These are phyloP conservation scores for Lepilemur septentrionalis DNA, from an alignment of 2,797 vertebrate species.

Conservation along the genomic window DNA sequence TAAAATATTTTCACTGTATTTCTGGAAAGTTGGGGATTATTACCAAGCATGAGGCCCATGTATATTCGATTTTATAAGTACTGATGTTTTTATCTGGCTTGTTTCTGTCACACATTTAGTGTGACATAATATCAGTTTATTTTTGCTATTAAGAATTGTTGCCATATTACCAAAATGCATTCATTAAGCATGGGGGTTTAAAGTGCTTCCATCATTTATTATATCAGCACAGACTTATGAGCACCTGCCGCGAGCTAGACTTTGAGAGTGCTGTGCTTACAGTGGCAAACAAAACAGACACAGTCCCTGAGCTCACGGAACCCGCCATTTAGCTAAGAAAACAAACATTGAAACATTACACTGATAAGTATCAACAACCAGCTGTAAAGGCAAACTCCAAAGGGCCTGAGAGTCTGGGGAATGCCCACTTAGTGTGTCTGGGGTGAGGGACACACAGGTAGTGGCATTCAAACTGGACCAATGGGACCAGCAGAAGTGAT, in stretches of 20 bases:
- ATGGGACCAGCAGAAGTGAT: not conserved
- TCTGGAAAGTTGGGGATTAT: not conserved
- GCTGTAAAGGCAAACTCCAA: not conserved
- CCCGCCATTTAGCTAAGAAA: not conserved
- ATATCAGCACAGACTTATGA: not conserved
- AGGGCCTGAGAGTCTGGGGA: no score
- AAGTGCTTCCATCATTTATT: not conserved
- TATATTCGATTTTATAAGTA: not conserved
- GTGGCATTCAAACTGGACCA: not conserved
- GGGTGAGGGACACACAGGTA: fast-evolving
- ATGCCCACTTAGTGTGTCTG: not conserved
- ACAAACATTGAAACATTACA: not conserved
- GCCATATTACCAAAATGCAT: not conserved
- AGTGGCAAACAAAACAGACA: not conserved
- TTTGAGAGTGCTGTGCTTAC: not conserved
- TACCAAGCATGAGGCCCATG: not conserved
- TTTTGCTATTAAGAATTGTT: not conserved
- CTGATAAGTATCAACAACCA: not conserved
- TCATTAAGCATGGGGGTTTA: not conserved
- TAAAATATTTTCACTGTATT: not conserved
- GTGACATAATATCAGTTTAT: not conserved
- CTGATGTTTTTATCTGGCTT: not conserved
- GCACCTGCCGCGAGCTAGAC: not conserved
- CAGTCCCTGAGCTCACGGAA: not conserved
- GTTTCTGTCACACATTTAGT: not conserved